These are phyloP conservation scores for Corvus cornix DNA, from an alignment of 2,113 vertebrate genomes.

Conservation along the genomic window DNA sequence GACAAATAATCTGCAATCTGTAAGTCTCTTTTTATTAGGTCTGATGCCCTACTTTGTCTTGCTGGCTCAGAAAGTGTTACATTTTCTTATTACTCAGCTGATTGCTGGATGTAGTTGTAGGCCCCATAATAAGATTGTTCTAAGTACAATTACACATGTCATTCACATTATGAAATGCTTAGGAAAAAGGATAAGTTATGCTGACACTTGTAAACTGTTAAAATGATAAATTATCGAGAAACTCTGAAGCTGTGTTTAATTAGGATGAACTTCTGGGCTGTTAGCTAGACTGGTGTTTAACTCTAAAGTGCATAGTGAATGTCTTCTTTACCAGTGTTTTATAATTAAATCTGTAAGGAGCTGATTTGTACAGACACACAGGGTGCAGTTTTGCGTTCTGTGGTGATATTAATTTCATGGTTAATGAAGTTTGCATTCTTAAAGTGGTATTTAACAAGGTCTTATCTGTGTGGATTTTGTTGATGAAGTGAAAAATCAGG, in stretches of 20 bases:
- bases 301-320: neutral
- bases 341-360: constrained; percentile 26
- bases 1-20: neutral
- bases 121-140: constrained; percentile 22
- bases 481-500: neutral
- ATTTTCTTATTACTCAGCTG: neutral
- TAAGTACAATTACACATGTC: constrained; percentile 2
- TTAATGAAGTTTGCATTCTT: constrained; percentile 46
- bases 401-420: constrained; percentile 50
- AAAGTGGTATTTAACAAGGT: constrained; percentile 27
- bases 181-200: neutral
- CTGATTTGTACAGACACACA: neutral
- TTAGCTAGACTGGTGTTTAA: constrained; percentile 5
- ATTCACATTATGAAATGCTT: constrained; percentile 34
- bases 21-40: neutral
- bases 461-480: constrained; percentile 26
- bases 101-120: neutral
- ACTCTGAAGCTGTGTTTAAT: constrained; percentile 25
- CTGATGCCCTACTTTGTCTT: neutral
- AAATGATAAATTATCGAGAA: constrained; percentile 25
- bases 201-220: constrained; percentile 23
- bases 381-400: neutral
- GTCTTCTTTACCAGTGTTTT: neutral
- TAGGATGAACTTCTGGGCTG: constrained; percentile 18
- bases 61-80: neutral